phyloP scores from a whole-genome alignment of 2,888 invertebrate genomes.

The Malthinus seriepunctatus region DNA sequence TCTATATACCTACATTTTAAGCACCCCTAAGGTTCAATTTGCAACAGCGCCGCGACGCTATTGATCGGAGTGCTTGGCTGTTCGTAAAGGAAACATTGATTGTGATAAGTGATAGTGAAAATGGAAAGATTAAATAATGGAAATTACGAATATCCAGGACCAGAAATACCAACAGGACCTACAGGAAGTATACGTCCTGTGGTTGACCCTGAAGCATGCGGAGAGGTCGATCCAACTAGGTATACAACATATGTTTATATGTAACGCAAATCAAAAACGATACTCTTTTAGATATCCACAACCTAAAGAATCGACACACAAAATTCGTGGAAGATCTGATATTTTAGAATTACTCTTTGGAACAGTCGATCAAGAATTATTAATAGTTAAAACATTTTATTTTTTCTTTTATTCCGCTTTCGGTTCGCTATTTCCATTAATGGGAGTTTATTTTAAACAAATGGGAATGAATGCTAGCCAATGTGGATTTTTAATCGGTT shows the following conservation, averaged over 20 bases:
- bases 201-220: slow-evolving; percentile 81
- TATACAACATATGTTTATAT: slow-evolving; percentile 47
- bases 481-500: slow-evolving; percentile 91
- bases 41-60: slow-evolving; percentile 31
- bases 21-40: slow-evolving; percentile 8
- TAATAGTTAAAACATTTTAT: slow-evolving; percentile 96
- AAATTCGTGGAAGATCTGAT: slow-evolving; percentile 85
- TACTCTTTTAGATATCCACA: slow-evolving; percentile 69
- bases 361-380: slow-evolving; percentile 84
- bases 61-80: slow-evolving; percentile 30
- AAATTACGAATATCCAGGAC: slow-evolving; percentile 41
- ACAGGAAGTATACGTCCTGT: slow-evolving; percentile 64
- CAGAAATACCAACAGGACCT: slow-evolving; percentile 23
- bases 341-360: slow-evolving; percentile 82
- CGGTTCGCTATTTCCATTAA: slow-evolving; percentile 95
- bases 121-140: slow-evolving; percentile 42
- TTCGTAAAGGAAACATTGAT: slow-evolving; percentile 34
- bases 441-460: slow-evolving; percentile 99
- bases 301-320: slow-evolving; percentile 87
- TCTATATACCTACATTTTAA: slow-evolving; percentile 20
- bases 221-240: slow-evolving; percentile 83
- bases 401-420: slow-evolving; percentile 99
- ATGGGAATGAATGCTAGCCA: slow-evolving; percentile 97
- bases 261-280: background rate
- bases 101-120: slow-evolving; percentile 29